Base-by-base conservation (phyloP, 2,888 invertebrate genomes). In the Xanthia togata region DNA sequence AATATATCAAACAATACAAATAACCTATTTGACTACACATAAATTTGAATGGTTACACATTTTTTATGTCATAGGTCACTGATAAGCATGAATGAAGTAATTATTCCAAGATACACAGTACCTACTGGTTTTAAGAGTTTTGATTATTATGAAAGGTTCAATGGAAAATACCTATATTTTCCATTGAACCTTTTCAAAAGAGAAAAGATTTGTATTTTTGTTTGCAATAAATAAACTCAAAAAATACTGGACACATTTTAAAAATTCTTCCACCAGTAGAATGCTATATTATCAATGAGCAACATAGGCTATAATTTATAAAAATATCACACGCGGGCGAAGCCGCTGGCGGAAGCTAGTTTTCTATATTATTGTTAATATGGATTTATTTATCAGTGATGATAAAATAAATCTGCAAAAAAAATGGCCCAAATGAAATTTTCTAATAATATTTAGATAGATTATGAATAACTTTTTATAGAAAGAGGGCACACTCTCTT, bases 41-140 rank as follows among this genome's bases (percentile, higher is more conserved):
- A 57, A 57, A 20, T 23, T 17, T 59, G 12, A 20, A 55, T n/a
- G 47, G 47, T 57, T 64, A 50, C n/a, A 35, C 3, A 41, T 74
- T 57, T 47, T 62, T 79, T 38, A 60, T 38, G 63, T 60, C 84
- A 79, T 12, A 57, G 75, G 70, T 69, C 57, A 64, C 23, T 55
- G 81, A 81, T 72, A 72, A 41, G 12, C 23, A 4, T 41, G 14
- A 53, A 23, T 55, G 26, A 57, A 57, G 50, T 57, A 35, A 70
- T 60, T 55, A 60, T 47, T 47, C 31, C 2, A 35, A 63, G 35
- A 70, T 77, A 57, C 14, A 57, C 5, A n/a, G n/a, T n/a, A n/a
- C n/a, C n/a, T 14, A 65, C 53, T 35, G 11, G 26, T 55, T 55
- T 47, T 14, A 26, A 63, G 44, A 44, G 26, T 57, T 6, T 57